These are phyloP conservation scores for Sialia sialis DNA, from an alignment of 2,113 vertebrate genomes.

Conservation along the genomic window DNA sequence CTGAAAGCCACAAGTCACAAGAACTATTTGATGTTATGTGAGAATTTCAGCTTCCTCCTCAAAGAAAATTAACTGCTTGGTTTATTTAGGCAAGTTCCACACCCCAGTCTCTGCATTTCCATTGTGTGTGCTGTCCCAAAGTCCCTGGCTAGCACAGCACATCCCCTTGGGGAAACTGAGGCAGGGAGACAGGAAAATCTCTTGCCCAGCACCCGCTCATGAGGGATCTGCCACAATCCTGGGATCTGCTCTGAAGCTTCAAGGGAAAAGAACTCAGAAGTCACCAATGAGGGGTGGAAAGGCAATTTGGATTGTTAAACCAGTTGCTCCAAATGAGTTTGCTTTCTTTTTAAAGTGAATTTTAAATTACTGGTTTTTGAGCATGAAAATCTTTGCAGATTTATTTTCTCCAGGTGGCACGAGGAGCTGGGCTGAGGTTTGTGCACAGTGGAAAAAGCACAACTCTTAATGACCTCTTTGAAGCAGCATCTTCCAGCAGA, in stretches of 20 bases:
- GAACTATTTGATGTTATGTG: neutral
- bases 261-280: neutral
- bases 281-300: neutral
- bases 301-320: neutral
- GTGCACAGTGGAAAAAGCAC: neutral
- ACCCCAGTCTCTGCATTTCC: neutral
- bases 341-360: neutral
- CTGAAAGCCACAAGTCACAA: neutral
- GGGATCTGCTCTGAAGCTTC: neutral
- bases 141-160: neutral
- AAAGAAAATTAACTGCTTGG: neutral
- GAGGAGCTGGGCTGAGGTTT: neutral
- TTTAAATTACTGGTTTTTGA: neutral
- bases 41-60: neutral
- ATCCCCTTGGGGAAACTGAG: neutral
- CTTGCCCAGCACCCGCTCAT: rapidly evolving
- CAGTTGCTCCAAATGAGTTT: rapidly evolving
- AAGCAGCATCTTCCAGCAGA: neutral
- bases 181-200: neutral
- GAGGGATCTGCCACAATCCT: neutral
- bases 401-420: neutral
- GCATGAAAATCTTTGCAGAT: neutral
- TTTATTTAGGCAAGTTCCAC: neutral
- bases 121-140: neutral
- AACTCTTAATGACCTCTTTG: rapidly evolving